These are phyloP conservation scores for Saccostrea cuccullata DNA, from an alignment of 1,140 invertebrate species.

Conservation along the genomic window DNA sequence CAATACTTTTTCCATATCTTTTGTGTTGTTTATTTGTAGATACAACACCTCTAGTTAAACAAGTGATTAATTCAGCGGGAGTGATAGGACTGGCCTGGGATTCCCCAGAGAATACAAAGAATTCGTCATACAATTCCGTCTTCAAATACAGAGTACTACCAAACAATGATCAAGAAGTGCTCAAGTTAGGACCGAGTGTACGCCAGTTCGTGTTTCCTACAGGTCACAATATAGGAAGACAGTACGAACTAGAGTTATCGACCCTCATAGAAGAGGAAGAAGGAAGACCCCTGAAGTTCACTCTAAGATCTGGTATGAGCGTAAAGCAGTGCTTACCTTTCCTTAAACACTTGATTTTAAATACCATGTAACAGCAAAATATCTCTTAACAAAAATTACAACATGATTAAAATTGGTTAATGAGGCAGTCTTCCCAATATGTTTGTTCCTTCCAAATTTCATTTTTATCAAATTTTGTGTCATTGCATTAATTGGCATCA, in stretches of 20 bases:
- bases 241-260: slow-evolving; percentile 44
- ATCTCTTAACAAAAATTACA: too few relatives aligned
- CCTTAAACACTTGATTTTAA: too few relatives aligned
- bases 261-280: slow-evolving; percentile 12
- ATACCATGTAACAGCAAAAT: too few relatives aligned
- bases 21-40: slow-evolving; percentile 1
- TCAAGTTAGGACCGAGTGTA: slow-evolving; percentile 17
- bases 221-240: slow-evolving; percentile 35
- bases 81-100: slow-evolving; percentile 43
- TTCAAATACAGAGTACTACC: slow-evolving; percentile 47
- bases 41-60: not conserved
- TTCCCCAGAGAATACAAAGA: slow-evolving; percentile 41
- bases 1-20: not conserved
- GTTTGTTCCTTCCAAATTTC: too few relatives aligned
- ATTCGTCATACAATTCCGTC: slow-evolving; percentile 12
- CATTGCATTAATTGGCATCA: too few relatives aligned
- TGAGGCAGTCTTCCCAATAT: too few relatives aligned
- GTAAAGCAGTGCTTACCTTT: not conserved
- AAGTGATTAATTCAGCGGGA: slow-evolving; percentile 36
- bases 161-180: slow-evolving; percentile 22
- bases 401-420: too few relatives aligned
- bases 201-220: slow-evolving; percentile 39
- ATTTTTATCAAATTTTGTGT: too few relatives aligned
- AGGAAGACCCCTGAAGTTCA: not conserved
- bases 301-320: slow-evolving; percentile 44